Evolutionary conservation across 2,888 invertebrate species (phyloP).

Genomic region (Ennomos erosarius): DNA sequence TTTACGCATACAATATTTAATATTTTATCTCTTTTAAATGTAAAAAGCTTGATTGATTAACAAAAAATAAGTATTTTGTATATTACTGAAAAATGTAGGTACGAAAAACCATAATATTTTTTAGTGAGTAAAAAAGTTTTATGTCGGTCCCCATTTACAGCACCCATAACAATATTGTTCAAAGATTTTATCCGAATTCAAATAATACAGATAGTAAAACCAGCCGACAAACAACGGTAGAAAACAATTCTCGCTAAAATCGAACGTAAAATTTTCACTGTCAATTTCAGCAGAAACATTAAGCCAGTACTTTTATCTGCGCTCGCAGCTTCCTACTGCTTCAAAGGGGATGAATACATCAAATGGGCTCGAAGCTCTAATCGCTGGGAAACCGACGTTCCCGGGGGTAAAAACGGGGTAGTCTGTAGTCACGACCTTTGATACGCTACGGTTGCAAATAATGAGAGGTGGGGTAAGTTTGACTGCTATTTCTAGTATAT

Average conservation of each 20-base stretch:
- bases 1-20: too few relatives aligned
- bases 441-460: constrained; percentile 48
- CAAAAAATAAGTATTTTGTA: too few relatives aligned
- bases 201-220: constrained; percentile 1
- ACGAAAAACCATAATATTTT: too few relatives aligned
- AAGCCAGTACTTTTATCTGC: constrained; percentile 55
- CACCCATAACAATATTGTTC: too few relatives aligned
- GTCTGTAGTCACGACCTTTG: constrained; percentile 48
- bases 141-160: too few relatives aligned
- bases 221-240: constrained; percentile 7
- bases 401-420: constrained; percentile 42
- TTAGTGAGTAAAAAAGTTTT: too few relatives aligned
- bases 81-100: too few relatives aligned
- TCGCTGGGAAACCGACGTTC: constrained; percentile 65
- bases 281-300: constrained; percentile 23
- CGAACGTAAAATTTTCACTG: constrained; percentile 20
- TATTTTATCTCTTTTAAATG: too few relatives aligned
- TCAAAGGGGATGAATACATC: constrained; percentile 69
- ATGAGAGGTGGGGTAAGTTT: background rate
- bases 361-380: constrained; percentile 69
- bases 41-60: too few relatives aligned
- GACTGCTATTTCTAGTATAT: constrained; percentile 55
- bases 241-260: constrained; percentile 12
- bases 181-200: background rate
- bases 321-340: constrained; percentile 43